These are phyloP conservation scores for Arnoldichthys spilopterus DNA, from an alignment of 2,797 vertebrate species.

Conservation along the genomic window DNA sequence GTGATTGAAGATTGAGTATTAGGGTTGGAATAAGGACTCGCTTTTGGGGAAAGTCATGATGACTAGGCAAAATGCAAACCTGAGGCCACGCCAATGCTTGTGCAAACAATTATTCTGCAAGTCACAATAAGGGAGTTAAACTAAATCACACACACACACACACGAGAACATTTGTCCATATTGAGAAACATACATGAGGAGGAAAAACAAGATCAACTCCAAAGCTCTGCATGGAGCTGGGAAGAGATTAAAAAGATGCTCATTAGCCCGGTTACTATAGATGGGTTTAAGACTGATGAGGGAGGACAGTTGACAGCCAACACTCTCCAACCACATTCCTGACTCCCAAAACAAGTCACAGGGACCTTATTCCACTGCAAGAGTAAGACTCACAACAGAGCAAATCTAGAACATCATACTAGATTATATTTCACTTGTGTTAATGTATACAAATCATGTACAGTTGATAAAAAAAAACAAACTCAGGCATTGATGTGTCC, in stretches of 20 bases:
- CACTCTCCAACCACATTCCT: not conserved
- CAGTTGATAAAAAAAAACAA: too few relatives aligned
- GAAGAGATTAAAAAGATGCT: not conserved
- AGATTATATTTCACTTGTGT: too few relatives aligned
- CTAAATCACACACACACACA: too few relatives aligned
- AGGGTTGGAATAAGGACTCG: not conserved
- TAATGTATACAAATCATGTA: too few relatives aligned
- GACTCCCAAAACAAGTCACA: not conserved
- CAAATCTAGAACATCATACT: too few relatives aligned
- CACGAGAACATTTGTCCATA: not conserved
- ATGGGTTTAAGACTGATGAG: slow-evolving; percentile 45
- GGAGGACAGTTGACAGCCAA: slow-evolving; percentile 25
- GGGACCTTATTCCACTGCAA: not conserved
- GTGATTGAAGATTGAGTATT: too few relatives aligned
- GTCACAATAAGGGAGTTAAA: not conserved
- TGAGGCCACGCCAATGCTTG: not conserved
- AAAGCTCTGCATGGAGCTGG: not conserved
- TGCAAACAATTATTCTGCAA: not conserved
- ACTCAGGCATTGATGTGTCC: too few relatives aligned
- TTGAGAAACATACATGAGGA: not conserved
- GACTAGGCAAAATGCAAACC: not conserved
- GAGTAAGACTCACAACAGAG: not conserved
- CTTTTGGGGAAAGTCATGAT: not conserved
- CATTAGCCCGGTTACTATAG: slow-evolving; percentile 1
- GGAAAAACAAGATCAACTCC: not conserved